phyloP scores from a whole-genome alignment of 2,797 vertebrate genomes.

The Jordanella pulchra region DNA sequence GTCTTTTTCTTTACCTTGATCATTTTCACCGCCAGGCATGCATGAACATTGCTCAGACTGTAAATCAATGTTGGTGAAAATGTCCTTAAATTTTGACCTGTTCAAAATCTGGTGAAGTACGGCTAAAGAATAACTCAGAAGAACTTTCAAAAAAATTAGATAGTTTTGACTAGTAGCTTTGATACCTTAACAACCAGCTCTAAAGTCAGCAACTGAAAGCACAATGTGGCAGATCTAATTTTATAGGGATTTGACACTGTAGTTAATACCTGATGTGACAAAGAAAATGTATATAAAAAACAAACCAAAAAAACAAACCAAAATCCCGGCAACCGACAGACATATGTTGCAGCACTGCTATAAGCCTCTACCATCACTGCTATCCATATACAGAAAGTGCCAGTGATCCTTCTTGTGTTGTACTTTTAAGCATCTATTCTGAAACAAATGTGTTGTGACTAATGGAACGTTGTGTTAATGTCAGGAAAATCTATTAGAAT shows the following conservation, averaged over 20 bases:
- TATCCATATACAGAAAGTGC: background rate
- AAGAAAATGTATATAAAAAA: background rate
- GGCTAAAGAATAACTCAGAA: background rate
- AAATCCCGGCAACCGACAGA: background rate
- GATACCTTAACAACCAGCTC: background rate
- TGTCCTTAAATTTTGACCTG: background rate
- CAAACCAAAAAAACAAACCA: background rate
- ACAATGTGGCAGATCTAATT: too few species aligned
- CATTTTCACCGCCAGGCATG: background rate
- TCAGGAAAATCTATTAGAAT: conserved; percentile 50
- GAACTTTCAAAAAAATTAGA: background rate
- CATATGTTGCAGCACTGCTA: too few species aligned
- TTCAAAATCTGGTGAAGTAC: background rate
- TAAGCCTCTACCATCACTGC: background rate
- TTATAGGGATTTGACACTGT: too few species aligned
- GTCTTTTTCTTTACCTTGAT: background rate
- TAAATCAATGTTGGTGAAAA: background rate
- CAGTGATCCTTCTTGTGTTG: background rate
- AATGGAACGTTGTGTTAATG: conserved; percentile 43
- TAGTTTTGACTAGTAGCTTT: background rate
- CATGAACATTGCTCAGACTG: background rate
- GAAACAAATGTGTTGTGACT: conserved; percentile 51
- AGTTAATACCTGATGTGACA: too few species aligned
- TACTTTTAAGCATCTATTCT: conserved; percentile 21
- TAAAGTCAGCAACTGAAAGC: background rate